Evolutionary conservation across 2,888 invertebrate genomes (phyloP).

Genomic region (Pomacea canaliculata): DNA sequence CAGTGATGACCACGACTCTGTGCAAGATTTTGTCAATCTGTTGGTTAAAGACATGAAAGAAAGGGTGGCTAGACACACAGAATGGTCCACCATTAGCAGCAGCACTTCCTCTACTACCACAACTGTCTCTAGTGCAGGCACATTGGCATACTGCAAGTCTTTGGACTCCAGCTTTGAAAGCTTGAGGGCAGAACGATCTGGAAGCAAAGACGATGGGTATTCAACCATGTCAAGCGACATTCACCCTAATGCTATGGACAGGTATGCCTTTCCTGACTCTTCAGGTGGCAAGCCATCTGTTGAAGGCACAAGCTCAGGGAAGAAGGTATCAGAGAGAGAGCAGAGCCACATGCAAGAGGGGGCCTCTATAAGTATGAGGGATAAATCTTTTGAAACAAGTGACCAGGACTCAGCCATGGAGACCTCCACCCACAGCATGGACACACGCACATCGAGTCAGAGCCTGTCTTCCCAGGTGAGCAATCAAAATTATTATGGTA

Average conservation of each 20-base stretch:
- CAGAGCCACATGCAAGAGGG: conserved; percentile 6
- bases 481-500: too few relatives aligned
- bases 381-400: conserved; percentile 31
- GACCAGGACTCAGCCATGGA: conserved; percentile 45
- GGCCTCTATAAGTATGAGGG: conserved; percentile 6
- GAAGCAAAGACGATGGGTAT: conserved; percentile 63
- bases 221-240: conserved; percentile 65
- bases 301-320: not conserved
- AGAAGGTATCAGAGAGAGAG: not conserved
- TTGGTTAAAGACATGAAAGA: conserved; percentile 18
- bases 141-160: conserved; percentile 33
- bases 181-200: conserved; percentile 57
- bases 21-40: conserved; percentile 21
- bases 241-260: conserved; percentile 57
- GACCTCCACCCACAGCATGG: conserved; percentile 46
- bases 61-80: conserved; percentile 13
- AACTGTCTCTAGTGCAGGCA: not conserved
- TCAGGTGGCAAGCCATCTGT: conserved; percentile 1
- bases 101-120: not conserved
- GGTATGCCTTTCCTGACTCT: conserved; percentile 31
- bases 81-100: conserved; percentile 7
- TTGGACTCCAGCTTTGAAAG: conserved; percentile 52
- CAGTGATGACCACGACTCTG: not conserved
- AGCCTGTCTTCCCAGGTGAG: conserved; percentile 48
- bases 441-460: conserved; percentile 43